Evolutionary conservation across 1,140 invertebrate genomes (phyloP).

Genomic region (Episyrphus balteatus): DNA sequence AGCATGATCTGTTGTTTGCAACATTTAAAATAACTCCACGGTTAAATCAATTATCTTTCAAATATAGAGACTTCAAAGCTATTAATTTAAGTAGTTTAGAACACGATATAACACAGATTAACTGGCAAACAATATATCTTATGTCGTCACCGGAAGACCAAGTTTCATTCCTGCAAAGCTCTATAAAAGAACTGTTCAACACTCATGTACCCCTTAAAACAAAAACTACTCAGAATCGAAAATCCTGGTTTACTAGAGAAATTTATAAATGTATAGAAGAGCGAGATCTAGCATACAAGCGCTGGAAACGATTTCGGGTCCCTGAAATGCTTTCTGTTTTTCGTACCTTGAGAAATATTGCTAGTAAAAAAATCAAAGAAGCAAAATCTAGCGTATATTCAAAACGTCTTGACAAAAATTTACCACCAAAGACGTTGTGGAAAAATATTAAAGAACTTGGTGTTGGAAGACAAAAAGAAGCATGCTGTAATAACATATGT

Average conservation of each 20-base stretch:
- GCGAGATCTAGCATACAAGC: not conserved
- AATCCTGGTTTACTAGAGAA: not conserved
- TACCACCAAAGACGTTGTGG: no score
- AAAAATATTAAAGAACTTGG: no score
- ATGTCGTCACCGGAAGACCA: not conserved
- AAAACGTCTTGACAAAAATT: no score
- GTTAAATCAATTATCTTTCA: not conserved
- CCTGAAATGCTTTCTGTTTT: no score
- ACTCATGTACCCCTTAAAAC: not conserved
- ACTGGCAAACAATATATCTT: not conserved
- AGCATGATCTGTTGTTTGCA: not conserved
- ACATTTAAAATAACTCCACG: not conserved
- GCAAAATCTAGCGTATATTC: no score
- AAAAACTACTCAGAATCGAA: not conserved
- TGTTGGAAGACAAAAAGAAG: no score
- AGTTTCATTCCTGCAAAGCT: not conserved
- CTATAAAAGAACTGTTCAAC: not conserved
- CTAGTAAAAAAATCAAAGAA: no score
- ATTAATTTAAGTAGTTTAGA: not conserved
- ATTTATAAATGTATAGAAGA: not conserved
- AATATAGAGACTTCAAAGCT: not conserved
- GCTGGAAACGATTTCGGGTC: not conserved
- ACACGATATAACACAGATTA: not conserved
- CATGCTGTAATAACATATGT: no score
- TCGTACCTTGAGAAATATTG: no score